phyloP scores from a whole-genome alignment of 2,888 invertebrate genomes.

The Sturmia bella region DNA sequence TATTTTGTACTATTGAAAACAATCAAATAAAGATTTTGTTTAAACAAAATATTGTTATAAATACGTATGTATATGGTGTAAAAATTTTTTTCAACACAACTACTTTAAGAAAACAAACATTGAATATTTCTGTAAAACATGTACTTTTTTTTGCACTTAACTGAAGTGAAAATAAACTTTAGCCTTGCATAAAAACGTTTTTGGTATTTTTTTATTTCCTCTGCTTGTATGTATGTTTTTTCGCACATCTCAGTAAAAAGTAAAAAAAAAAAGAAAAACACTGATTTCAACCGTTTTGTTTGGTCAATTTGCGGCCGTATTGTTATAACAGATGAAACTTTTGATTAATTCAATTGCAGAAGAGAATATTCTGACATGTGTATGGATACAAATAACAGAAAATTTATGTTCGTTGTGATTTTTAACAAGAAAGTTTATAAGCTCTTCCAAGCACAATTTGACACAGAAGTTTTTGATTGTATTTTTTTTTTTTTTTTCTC shows the following conservation, averaged over 20 bases:
- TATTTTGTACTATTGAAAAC: no score
- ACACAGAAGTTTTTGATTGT: no score
- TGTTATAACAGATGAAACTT: background rate
- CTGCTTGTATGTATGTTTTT: background rate
- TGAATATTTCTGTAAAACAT: background rate
- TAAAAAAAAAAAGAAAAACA: background rate
- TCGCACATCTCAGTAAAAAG: no score
- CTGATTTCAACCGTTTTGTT: background rate
- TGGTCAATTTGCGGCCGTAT: background rate
- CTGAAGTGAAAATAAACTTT: slow-evolving; percentile 16
- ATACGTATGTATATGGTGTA: slow-evolving; percentile 29
- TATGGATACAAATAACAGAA: no score
- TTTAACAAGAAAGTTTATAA: no score
- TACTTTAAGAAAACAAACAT: slow-evolving; percentile 1
- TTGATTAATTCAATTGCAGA: no score
- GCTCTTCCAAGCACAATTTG: no score
- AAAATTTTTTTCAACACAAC: background rate
- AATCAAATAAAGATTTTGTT: no score
- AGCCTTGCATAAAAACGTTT: background rate
- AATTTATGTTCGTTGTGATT: no score
- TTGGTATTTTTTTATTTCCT: background rate
- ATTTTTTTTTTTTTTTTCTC: no score
- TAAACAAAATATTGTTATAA: no score
- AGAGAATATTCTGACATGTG: no score
- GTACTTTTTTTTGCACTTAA: background rate